Evolutionary conservation across 2,888 invertebrate genomes (phyloP).

Genomic region (Ashinkailepas kermadecensis): DNA sequence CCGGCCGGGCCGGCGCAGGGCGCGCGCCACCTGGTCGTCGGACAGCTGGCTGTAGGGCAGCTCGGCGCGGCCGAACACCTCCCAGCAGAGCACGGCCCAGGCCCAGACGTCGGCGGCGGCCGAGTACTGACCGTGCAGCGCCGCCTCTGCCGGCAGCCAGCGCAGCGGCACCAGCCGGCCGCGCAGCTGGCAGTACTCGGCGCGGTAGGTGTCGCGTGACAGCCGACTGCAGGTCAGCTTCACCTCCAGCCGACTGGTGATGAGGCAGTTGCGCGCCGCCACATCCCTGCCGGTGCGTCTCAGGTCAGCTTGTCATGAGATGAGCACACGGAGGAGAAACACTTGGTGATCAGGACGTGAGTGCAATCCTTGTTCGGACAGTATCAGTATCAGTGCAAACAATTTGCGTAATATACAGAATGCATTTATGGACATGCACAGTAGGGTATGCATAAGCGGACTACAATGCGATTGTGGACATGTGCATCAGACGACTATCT

Average conservation of each 20-base stretch:
- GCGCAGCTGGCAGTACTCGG: conserved; percentile 61
- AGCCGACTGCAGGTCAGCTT: conserved; percentile 75
- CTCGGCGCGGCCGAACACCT: conserved; percentile 71
- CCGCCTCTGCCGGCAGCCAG: conserved; percentile 85
- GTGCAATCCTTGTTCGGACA: too few species aligned
- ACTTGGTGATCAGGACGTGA: too few species aligned
- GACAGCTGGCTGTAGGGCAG: conserved; percentile 65
- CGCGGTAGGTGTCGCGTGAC: conserved; percentile 75
- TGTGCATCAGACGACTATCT: too few species aligned
- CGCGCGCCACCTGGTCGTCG: conserved; percentile 58
- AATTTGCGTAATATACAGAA: too few species aligned
- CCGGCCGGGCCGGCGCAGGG: neutral
- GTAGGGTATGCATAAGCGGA: too few species aligned
- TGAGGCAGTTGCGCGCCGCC: conserved; percentile 82
- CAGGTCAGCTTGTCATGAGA: too few species aligned
- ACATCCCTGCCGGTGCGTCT: conserved; percentile 63
- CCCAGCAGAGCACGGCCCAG: conserved; percentile 82
- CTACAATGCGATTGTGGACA: too few species aligned
- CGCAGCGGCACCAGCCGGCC: conserved; percentile 64
- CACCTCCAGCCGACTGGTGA: conserved; percentile 66
- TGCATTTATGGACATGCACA: too few species aligned
- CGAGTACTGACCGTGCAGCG: conserved; percentile 81
- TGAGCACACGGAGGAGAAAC: too few species aligned
- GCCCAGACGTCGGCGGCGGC: conserved; percentile 90
- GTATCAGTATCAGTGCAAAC: too few species aligned